Percentiles rank a stretch among this genome's conserved stretches.
phyloP scores from a whole-genome alignment of 2,888 invertebrate species.

The Ophonus ardosiacus region DNA sequence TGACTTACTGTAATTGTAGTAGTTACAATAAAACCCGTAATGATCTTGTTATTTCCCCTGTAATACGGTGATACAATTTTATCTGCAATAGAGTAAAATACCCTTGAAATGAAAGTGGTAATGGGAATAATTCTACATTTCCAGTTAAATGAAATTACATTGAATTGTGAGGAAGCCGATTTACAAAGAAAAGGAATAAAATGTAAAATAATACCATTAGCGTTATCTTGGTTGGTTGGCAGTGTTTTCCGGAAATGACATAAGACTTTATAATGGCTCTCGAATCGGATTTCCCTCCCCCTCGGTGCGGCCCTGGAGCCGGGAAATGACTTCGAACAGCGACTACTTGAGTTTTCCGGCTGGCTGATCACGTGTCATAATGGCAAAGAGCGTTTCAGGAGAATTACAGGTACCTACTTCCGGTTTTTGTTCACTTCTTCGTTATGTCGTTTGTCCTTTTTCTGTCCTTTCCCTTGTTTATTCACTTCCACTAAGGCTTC shows the following conservation, averaged over 20 bases:
- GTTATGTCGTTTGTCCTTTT: conserved; percentile 59
- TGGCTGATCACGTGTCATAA: conserved; percentile 61
- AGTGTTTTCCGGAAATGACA: conserved; percentile 45
- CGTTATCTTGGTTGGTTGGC: conserved; percentile 19
- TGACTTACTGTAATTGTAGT: too few relatives aligned
- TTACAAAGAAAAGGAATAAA: conserved; percentile 21
- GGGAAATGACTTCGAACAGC: conserved; percentile 61
- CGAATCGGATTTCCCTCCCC: conserved; percentile 32
- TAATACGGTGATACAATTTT: not conserved
- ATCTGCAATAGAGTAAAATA: not conserved
- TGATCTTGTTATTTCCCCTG: too few relatives aligned
- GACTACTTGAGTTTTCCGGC: conserved; percentile 61
- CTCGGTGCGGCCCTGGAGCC: conserved; percentile 18
- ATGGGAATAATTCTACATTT: not conserved
- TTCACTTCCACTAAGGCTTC: conserved; percentile 12
- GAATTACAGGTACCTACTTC: conserved; percentile 62
- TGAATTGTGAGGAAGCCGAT: conserved; percentile 3
- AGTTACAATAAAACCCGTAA: too few relatives aligned
- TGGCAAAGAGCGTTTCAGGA: conserved; percentile 55
- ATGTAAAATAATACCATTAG: conserved; percentile 23
- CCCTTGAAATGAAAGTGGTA: not conserved
- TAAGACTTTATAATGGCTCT: conserved; percentile 46
- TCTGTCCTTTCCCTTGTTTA: conserved; percentile 20
- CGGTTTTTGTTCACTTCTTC: conserved; percentile 57
- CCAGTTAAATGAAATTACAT: conserved; percentile 2